Evolutionary conservation across 2,888 invertebrate species (phyloP).

Genomic region (Asteroscopus sphinx): DNA sequence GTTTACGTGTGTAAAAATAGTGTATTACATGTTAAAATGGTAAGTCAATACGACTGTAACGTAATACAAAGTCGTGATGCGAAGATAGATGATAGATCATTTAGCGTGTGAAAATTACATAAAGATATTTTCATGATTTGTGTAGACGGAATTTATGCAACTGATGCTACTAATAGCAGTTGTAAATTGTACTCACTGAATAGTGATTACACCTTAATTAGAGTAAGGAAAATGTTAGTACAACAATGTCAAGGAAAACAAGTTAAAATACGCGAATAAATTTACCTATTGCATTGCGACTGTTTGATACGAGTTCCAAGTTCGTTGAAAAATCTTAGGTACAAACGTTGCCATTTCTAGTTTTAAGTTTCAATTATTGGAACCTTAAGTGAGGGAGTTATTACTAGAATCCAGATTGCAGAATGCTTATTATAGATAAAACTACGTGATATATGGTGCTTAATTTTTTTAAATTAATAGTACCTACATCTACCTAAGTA

Average conservation of each 20-base stretch:
- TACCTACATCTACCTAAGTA: too few species aligned
- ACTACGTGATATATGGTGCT: too few species aligned
- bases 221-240: slow-evolving; percentile 8
- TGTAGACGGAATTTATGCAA: not conserved
- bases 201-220: slow-evolving; percentile 1
- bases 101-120: slow-evolving; percentile 33
- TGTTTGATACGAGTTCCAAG: too few species aligned
- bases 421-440: too few species aligned
- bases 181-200: not conserved
- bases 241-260: slow-evolving; percentile 31
- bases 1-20: not conserved
- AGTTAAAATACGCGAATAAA: not conserved
- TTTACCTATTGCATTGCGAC: not conserved
- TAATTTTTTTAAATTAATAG: too few species aligned
- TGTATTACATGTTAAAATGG: slow-evolving; percentile 18
- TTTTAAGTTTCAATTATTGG: too few species aligned
- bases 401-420: too few species aligned
- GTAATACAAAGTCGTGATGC: slow-evolving; percentile 17
- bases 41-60: slow-evolving; percentile 35
- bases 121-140: not conserved
- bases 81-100: slow-evolving; percentile 17
- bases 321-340: too few species aligned
- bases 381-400: too few species aligned
- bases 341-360: too few species aligned
- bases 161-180: slow-evolving; percentile 1